phyloP scores from a whole-genome alignment of 2,888 invertebrate species.

The Drosophila basisetae region DNA sequence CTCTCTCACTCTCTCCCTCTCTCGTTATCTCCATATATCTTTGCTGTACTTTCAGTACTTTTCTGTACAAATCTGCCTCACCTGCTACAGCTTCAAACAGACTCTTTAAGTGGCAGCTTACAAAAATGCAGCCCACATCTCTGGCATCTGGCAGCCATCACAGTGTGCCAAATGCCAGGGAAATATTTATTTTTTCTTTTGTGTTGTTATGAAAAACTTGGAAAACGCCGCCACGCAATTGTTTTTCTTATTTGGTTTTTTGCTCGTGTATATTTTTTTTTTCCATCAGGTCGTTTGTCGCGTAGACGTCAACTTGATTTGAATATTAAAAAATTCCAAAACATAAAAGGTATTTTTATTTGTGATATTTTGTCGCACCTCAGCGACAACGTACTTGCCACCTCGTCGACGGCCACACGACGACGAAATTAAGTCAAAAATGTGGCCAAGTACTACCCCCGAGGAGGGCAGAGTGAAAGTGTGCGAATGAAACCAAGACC shows the following conservation, averaged over 20 bases:
- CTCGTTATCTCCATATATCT: neutral
- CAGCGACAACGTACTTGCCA: constrained; percentile 81
- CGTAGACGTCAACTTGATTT: constrained; percentile 64
- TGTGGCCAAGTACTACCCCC: constrained; percentile 37
- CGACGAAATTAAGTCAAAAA: constrained; percentile 62
- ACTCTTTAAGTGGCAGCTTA: constrained; percentile 14
- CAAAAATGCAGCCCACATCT: constrained; percentile 35
- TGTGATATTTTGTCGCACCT: constrained; percentile 83
- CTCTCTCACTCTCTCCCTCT: neutral
- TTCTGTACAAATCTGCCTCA: neutral
- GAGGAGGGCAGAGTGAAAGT: neutral
- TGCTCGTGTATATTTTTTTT: constrained; percentile 2
- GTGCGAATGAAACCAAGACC: neutral
- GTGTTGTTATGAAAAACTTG: constrained; percentile 53
- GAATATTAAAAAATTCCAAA: constrained; percentile 79
- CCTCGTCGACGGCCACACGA: constrained; percentile 56
- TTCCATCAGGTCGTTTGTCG: constrained; percentile 15
- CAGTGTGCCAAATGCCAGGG: constrained; percentile 56
- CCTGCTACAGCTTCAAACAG: constrained; percentile 18
- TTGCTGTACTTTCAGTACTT: neutral
- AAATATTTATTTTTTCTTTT: constrained; percentile 25
- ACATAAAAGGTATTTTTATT: constrained; percentile 80
- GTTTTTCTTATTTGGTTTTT: constrained; percentile 11
- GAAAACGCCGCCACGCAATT: constrained; percentile 26
- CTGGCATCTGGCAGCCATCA: constrained; percentile 31